phyloP scores from a whole-genome alignment of 2,797 vertebrate genomes.

The Sebastes elongatus region DNA sequence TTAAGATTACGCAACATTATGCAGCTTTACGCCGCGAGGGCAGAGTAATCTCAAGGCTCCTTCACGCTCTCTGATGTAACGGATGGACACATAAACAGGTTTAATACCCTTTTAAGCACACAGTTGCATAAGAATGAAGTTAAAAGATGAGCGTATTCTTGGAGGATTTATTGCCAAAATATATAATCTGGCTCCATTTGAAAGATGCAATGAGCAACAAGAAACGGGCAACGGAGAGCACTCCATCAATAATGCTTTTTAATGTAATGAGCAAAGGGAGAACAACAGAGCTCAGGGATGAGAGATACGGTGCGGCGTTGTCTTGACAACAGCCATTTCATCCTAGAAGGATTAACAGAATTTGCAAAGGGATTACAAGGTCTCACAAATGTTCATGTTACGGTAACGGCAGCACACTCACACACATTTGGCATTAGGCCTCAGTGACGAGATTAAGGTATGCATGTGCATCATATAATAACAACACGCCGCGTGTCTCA shows the following conservation, averaged over 20 bases:
- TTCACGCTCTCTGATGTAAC: slow-evolving; percentile 23
- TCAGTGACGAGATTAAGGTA: not conserved
- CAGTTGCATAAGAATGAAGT: slow-evolving; percentile 36
- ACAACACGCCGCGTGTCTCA: not conserved
- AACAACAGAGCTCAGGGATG: slow-evolving; percentile 13
- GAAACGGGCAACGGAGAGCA: slow-evolving; percentile 8
- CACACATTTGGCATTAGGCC: not conserved
- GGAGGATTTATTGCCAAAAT: slow-evolving; percentile 31
- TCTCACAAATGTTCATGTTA: slow-evolving; percentile 17
- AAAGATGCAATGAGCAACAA: slow-evolving; percentile 27
- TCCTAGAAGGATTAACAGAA: slow-evolving; percentile 55
- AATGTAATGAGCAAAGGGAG: slow-evolving; percentile 45
- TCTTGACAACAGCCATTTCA: slow-evolving; percentile 61
- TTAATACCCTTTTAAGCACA: slow-evolving; percentile 9
- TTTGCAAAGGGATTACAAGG: slow-evolving; percentile 41
- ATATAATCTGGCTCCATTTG: slow-evolving; percentile 35
- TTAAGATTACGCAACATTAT: slow-evolving; percentile 48
- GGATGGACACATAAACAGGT: slow-evolving; percentile 37
- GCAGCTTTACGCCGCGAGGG: not conserved
- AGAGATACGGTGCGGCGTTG: slow-evolving; percentile 24
- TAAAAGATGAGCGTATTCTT: not conserved
- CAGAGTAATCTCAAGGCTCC: slow-evolving; percentile 26
- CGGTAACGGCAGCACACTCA: not conserved
- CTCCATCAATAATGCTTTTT: slow-evolving; percentile 61
- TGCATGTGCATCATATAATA: not conserved